phyloP scores from a whole-genome alignment of 2,113 vertebrate genomes.

The Gasterosteus nipponicus region DNA sequence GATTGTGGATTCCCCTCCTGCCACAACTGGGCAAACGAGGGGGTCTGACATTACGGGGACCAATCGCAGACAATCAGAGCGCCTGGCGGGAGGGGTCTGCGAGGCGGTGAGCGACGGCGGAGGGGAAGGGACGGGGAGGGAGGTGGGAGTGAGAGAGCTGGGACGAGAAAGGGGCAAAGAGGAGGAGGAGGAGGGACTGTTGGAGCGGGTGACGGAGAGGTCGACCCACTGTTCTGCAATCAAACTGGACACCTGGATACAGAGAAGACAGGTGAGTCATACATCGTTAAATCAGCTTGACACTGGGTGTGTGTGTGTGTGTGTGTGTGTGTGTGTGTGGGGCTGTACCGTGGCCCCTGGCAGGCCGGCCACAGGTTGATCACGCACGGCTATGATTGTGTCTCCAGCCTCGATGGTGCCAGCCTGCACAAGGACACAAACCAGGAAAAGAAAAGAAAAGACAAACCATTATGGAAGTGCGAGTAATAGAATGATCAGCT shows the following conservation, averaged over 20 bases:
- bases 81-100: slow-evolving; percentile 51
- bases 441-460: slow-evolving; percentile 10
- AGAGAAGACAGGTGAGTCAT: slow-evolving; percentile 51
- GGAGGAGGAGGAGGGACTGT: slow-evolving; percentile 28
- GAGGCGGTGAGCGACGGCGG: slow-evolving; percentile 28
- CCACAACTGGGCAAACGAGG: slow-evolving; percentile 86
- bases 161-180: slow-evolving; percentile 4
- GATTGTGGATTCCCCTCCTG: slow-evolving; percentile 90
- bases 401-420: slow-evolving; percentile 87
- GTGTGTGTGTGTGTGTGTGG: slow-evolving; percentile 13
- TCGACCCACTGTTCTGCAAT: slow-evolving; percentile 83
- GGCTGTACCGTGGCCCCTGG: slow-evolving; percentile 86
- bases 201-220: slow-evolving; percentile 78
- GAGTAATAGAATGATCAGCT: slow-evolving; percentile 15
- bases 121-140: slow-evolving; percentile 33
- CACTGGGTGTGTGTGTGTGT: slow-evolving; percentile 38
- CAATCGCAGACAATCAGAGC: slow-evolving; percentile 81
- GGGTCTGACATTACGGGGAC: slow-evolving; percentile 83
- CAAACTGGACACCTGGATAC: slow-evolving; percentile 85
- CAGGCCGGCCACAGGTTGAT: slow-evolving; percentile 85
- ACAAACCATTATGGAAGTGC: slow-evolving; percentile 1
- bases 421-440: slow-evolving; percentile 76
- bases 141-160: slow-evolving; percentile 24
- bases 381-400: slow-evolving; percentile 85
- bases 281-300: slow-evolving; percentile 57